Evolutionary conservation across 2,797 vertebrate species (phyloP), one percentile per base, ranked within the genome.

Genomic region (Tolypeutes matacus): DNA sequence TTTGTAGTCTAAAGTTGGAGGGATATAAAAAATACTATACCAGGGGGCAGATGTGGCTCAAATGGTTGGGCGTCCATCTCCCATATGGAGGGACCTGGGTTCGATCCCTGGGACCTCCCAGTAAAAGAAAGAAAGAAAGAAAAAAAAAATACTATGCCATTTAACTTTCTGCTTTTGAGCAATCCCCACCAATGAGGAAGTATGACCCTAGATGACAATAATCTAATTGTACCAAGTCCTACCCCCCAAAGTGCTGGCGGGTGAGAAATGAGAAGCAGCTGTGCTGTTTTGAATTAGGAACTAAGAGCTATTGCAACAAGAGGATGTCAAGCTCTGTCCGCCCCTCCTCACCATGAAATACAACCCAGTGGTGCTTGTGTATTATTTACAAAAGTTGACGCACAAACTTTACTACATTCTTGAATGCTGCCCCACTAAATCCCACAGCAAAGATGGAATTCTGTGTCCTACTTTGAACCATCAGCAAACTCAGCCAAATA

Each of bases 1-100:
- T 84, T 97, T 94, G 89, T 34, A 84, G 62, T 95, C 92, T 92
- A 93, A 75, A 96, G 58, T n/a, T 60, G 21, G 92, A 97, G 89
- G 62, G 62, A 81, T 18, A 95, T 82, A 51, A 93, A 76, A 92
- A 89, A 78, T 20, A 72, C 25, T 73, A 92, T 96, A 51, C 42
- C 58, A 91, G n/a, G n/a, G n/a, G n/a, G n/a, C n/a, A n/a, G n/a
- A n/a, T n/a, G n/a, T n/a, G n/a, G n/a, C n/a, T n/a, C n/a, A n/a
- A n/a, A n/a, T n/a, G n/a, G n/a, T n/a, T n/a, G n/a, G n/a, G n/a
- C n/a, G n/a, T n/a, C n/a, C n/a, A n/a, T n/a, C n/a, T n/a, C n/a
- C n/a, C n/a, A n/a, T n/a, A n/a, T n/a, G n/a, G n/a, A n/a, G n/a
- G n/a, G n/a, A n/a, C n/a, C n/a, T n/a, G n/a, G n/a, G n/a, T n/a